Conservation (phyloP, 1,140 invertebrate species). For the Bombus terrestris region DNA sequence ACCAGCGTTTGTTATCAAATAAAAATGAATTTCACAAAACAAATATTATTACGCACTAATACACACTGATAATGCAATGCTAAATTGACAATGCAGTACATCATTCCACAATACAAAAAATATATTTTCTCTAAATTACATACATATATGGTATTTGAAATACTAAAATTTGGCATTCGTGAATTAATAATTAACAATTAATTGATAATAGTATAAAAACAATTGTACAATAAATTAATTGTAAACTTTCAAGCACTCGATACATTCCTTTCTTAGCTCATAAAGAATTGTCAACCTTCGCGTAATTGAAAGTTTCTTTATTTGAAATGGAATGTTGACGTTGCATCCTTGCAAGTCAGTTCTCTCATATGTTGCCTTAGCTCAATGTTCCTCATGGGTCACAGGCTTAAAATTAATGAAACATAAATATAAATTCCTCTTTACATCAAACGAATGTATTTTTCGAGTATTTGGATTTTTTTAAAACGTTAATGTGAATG, state of each 20-base stretch:
- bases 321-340: neutral
- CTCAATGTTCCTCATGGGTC: neutral
- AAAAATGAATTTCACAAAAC: no score
- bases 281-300: constrained; percentile 14
- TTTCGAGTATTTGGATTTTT: neutral
- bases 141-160: no score
- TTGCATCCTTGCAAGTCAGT: constrained; percentile 6
- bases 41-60: no score
- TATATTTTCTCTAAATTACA: no score
- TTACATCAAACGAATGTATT: neutral
- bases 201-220: no score
- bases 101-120: no score
- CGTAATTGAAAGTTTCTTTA: constrained; percentile 13
- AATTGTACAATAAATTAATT: neutral
- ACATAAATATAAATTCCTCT: neutral
- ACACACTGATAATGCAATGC: no score
- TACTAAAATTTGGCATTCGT: no score
- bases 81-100: no score
- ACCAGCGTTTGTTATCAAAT: no score
- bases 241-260: neutral
- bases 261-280: neutral
- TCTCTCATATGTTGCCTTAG: neutral
- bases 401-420: neutral
- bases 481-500: no score
- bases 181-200: no score